A percentile compares a stretch with the other conserved stretches of the same genome.
Conservation (phyloP, 2,113 vertebrate genomes). For the Spilogale gracilis region DNA sequence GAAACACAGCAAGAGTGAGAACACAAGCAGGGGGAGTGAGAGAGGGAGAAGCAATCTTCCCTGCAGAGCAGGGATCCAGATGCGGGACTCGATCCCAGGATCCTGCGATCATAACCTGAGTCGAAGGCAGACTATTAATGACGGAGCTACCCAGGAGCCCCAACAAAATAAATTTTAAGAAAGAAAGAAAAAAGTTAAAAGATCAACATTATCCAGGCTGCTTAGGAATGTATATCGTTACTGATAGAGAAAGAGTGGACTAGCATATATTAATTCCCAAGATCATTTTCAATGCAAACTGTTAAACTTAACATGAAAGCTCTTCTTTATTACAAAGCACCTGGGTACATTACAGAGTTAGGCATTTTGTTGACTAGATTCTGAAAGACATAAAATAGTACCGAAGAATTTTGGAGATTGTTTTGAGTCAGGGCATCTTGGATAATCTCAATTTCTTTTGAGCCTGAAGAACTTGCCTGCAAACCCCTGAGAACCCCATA, state of each 20-base stretch:
- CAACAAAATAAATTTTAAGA: not conserved
- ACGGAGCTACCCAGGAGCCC: no score
- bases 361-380: not conserved
- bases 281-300: not conserved
- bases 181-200: not conserved
- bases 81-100: no score
- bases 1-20: no score
- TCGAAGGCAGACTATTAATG: no score
- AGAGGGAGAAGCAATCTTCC: no score
- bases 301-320: not conserved
- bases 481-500: not conserved
- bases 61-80: no score
- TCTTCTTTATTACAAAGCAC: not conserved
- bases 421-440: not conserved
- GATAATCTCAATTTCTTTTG: not conserved
- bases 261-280: not conserved
- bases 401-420: not conserved
- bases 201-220: not conserved
- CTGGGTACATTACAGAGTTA: not conserved
- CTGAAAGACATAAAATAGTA: not conserved
- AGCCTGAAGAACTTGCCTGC: not conserved
- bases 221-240: not conserved
- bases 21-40: no score
- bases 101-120: no score
- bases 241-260: not conserved